Evolutionary conservation across 2,113 vertebrate genomes (phyloP), one percentile per base, ranked within the genome.

Genomic region (Chloroceryle aenea): DNA sequence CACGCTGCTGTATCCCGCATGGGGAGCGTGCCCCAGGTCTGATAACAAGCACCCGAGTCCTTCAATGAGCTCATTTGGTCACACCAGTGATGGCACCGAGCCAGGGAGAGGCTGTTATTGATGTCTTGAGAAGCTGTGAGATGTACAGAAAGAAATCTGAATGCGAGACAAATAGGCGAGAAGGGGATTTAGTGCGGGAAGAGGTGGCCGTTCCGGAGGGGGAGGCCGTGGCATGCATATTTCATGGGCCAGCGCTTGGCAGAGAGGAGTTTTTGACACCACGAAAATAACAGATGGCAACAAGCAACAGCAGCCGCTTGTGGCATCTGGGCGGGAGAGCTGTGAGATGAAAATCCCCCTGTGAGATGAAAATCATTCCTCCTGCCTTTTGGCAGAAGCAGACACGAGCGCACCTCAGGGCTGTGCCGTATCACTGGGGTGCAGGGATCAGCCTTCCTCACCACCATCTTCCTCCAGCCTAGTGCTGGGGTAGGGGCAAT

Each of bases 81-180:
- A 0, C n/a, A 12, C 19, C 27, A 32, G 48, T 0, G 0, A 10
- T 0, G 1, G 26, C 13, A 21, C 48, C 19, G 52, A 40, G 61
- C 29, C 0, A 4, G 29, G 90, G 19, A 62, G 53, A 45, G 40
- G 47, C 20, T 42, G 14, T 48, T 82, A 11, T 3, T 12, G 66
- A n/a, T 53, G 62, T 43, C 26, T 66, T 20, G 48, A 52, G 71
- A 56, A 73, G 42, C 30, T 1, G 0, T 12, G 43, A 59, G 66
- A 48, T 38, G 23, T 38, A 56, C 56, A 72, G 36, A 72, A 89
- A 55, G 26, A 53, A 38, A 43, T 83, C 12, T 76, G 67, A 64
- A 50, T 45, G 53, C 6, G 7, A 92, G 58, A 85, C 62, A 56
- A 64, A 79, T 6, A 64, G 85, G 22, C 0, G 0, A 74, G 81